Evolutionary conservation across 35 echinoderm and acorn worm genomes (phyloP), one percentile per base, ranked within the genome.

Genomic region (Lytechinus variegatus): DNA sequence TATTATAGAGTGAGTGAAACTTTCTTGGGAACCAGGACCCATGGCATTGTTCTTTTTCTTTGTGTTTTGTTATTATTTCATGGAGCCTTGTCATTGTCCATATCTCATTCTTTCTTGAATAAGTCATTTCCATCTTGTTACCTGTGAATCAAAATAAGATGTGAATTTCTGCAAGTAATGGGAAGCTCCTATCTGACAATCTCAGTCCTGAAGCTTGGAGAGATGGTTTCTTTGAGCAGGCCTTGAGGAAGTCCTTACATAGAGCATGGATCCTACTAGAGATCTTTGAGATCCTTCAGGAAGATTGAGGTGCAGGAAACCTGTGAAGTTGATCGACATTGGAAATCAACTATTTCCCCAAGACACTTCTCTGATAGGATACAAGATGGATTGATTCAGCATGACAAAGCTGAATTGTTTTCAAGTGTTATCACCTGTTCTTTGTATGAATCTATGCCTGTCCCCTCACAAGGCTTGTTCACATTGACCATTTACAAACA

Each of bases 311-410:
- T 79, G 66, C 19, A 79, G 66, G 66, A 79, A 79, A 79, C 16
- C 66, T 79, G 66, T 79, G 66, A 79, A 79, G 66, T 79, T 79
- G 66, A 79, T 79, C 66, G 66, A 79, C 66, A 79, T 79, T 79
- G 66, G 66, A 79, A 79, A 79, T 79, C 66, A 79, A 79, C 21
- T 21, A 79, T 79, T 79, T 79, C 66, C 66, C 66, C 66, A 79
- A 24, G 66, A 79, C 66, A 79, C 66, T 79, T 79, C 21, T 24
- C 16, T 79, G 2, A 44, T 7, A 79, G 66, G 66, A 79, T 79
- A 24, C n/a, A 44, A 24, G 66, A 79, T 79, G 66, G 66, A 79
- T 79, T 79, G 66, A 79, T 79, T 24, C 66, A 79, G 66, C 66
- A 24, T 79, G 66, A 79, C 66, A 79, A 79, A 79, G 66, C 66